phyloP scores from a whole-genome alignment of 2,888 invertebrate species.

The Athrips mouffetella region DNA sequence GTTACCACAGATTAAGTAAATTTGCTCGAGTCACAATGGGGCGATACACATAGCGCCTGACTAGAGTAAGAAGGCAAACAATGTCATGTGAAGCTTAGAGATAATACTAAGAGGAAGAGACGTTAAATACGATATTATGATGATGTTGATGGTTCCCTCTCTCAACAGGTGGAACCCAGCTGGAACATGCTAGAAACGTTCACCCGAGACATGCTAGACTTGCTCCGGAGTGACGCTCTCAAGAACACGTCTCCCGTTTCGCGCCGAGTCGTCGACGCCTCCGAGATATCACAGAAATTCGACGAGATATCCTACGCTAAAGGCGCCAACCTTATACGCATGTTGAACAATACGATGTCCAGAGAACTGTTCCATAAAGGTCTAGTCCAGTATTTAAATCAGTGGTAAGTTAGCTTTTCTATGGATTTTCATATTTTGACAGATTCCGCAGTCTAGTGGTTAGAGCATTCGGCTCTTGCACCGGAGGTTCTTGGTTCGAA shows the following conservation, averaged over 20 bases:
- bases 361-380: conserved; percentile 73
- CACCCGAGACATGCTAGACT: conserved; percentile 74
- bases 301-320: conserved; percentile 78
- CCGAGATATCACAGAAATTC: conserved; percentile 79
- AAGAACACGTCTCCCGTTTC: conserved; percentile 78
- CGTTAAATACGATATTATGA: too few relatives aligned
- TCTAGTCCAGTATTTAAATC: conserved; percentile 70
- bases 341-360: conserved; percentile 78
- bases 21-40: too few relatives aligned
- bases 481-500: too few relatives aligned
- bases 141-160: too few relatives aligned
- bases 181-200: conserved; percentile 78
- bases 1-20: too few relatives aligned
- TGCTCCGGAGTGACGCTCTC: conserved; percentile 73
- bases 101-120: too few relatives aligned
- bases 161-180: conserved; percentile 69
- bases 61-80: too few relatives aligned
- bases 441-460: too few relatives aligned
- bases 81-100: too few relatives aligned
- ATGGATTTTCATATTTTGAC: too few relatives aligned
- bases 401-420: conserved; percentile 62
- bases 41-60: too few relatives aligned
- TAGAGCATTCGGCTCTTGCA: too few relatives aligned
- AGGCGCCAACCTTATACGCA: conserved; percentile 78
- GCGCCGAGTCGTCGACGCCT: conserved; percentile 65